These are phyloP conservation scores for Ahaetulla prasina DNA, from an alignment of 2,113 vertebrate genomes.

Conservation along the genomic window DNA sequence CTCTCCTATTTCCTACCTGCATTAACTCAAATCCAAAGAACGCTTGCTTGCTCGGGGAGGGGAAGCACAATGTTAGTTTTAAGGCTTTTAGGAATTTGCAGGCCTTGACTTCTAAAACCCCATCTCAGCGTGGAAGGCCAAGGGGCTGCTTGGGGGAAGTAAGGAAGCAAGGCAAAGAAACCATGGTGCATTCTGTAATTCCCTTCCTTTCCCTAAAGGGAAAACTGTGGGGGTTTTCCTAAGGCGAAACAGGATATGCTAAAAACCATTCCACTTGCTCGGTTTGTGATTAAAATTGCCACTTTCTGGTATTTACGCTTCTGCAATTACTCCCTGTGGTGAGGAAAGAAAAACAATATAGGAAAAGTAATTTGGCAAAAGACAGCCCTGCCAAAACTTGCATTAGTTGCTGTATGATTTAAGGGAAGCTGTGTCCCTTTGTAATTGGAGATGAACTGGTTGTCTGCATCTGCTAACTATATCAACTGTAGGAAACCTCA, in stretches of 20 bases:
- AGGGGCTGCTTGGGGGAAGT: background rate
- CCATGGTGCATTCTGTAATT: background rate
- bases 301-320: background rate
- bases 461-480: background rate
- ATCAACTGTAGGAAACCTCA: background rate
- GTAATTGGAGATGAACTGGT: background rate
- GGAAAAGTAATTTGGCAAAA: background rate
- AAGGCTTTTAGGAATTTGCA: background rate
- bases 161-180: background rate
- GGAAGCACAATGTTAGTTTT: background rate
- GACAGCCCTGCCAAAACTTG: background rate
- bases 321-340: background rate
- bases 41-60: background rate
- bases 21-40: background rate
- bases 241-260: background rate
- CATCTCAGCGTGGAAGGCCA: background rate
- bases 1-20: background rate
- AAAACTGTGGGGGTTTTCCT: background rate
- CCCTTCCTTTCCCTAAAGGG: background rate
- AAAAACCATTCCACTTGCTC: background rate
- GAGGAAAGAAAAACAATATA: background rate
- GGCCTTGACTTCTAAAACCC: background rate
- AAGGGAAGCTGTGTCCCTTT: background rate
- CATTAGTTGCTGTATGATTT: background rate
- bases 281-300: background rate